A percentile compares a stretch with the other conserved stretches of the same genome.
Conservation (phyloP, 2,888 invertebrate genomes). For the Unio delphinus region DNA sequence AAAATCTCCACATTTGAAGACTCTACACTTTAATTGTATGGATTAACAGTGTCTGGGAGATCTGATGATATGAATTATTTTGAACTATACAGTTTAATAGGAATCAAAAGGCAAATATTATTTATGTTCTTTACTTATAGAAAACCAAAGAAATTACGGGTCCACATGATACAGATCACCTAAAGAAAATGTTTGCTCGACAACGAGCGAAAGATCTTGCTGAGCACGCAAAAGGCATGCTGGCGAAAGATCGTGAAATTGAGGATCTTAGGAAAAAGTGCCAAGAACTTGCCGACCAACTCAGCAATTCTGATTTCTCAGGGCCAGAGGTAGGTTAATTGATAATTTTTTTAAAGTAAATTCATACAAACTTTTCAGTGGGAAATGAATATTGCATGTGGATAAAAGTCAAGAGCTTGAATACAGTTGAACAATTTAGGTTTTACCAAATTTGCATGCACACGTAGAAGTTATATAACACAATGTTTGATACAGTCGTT, state of each 20-base stretch:
- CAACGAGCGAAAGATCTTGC: slow-evolving; percentile 67
- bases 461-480: too few species aligned
- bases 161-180: slow-evolving; percentile 52
- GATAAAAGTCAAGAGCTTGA: slow-evolving; percentile 3
- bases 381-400: neutral
- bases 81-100: too few species aligned
- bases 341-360: neutral
- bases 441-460: too few species aligned
- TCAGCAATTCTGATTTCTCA: slow-evolving; percentile 54
- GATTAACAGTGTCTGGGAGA: too few species aligned
- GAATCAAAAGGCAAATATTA: too few species aligned
- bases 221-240: slow-evolving; percentile 65
- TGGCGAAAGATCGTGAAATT: slow-evolving; percentile 66
- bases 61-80: too few species aligned
- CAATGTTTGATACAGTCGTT: too few species aligned
- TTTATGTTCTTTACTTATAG: slow-evolving; percentile 23
- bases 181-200: slow-evolving; percentile 65
- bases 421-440: neutral
- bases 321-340: slow-evolving; percentile 50
- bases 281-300: slow-evolving; percentile 60
- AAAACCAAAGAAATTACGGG: slow-evolving; percentile 45
- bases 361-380: slow-evolving; percentile 1
- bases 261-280: slow-evolving; percentile 65
- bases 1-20: too few species aligned
- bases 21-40: too few species aligned